These are phyloP conservation scores for Microctonus hyperodae DNA, from an alignment of 2,888 invertebrate species.

Conservation along the genomic window DNA sequence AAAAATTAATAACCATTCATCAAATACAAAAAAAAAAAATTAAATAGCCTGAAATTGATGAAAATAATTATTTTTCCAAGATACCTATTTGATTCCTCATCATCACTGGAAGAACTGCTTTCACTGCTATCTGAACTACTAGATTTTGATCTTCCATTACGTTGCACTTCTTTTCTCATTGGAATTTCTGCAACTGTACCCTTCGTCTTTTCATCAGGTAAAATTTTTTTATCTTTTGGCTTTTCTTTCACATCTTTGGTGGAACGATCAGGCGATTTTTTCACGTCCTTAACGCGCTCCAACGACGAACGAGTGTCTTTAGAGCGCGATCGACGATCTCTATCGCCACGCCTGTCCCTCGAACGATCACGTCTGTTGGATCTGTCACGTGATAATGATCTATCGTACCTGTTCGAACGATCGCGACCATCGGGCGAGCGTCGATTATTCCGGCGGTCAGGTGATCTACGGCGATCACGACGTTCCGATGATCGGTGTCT, in stretches of 20 bases:
- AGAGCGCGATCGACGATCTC: constrained; percentile 62
- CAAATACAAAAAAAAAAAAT: neutral
- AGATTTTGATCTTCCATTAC: constrained; percentile 61
- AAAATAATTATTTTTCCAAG: constrained; percentile 30
- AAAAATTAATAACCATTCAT: neutral
- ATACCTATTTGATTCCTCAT: constrained; percentile 57
- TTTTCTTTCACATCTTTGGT: constrained; percentile 52
- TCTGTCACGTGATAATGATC: constrained; percentile 60
- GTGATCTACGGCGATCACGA: constrained; percentile 55
- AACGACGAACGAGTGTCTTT: constrained; percentile 54
- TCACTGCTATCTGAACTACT: constrained; percentile 61
- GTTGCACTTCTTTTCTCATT: constrained; percentile 54
- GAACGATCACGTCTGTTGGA: constrained; percentile 57
- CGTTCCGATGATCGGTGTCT: constrained; percentile 58
- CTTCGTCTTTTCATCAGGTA: constrained; percentile 53
- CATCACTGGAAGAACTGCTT: constrained; percentile 60
- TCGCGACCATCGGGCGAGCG: constrained; percentile 57
- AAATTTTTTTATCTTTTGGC: constrained; percentile 44
- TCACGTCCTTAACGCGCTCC: constrained; percentile 49
- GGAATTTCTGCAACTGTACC: constrained; percentile 45
- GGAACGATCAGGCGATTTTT: constrained; percentile 57
- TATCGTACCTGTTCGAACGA: constrained; percentile 57
- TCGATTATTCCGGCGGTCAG: constrained; percentile 55
- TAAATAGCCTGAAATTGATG: neutral
- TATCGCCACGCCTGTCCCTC: constrained; percentile 63